Evolutionary conservation across 30 jellyfish, hydroid and myxozoan genomes (phyloP), one percentile per base, ranked within the genome.

Genomic region (Pelagia noctiluca): DNA sequence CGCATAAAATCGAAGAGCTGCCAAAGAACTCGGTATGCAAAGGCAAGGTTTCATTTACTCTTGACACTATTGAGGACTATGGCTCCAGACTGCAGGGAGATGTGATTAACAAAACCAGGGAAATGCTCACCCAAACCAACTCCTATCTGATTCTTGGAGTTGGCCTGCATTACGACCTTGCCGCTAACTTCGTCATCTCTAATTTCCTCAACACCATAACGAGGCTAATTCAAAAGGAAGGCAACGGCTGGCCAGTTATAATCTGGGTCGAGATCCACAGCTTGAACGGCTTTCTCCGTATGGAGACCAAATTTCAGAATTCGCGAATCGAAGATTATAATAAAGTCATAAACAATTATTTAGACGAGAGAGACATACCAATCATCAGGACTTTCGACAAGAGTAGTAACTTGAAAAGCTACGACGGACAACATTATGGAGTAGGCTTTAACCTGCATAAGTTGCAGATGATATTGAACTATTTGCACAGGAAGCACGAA

Each of bases 381-480:
- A 84, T 86, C 32, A 65, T 93, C n/a, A 65, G 89, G 23, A 86
- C 98, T 10, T 87, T 80, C 47, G 94, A 80, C 23, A 75, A 75
- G 83, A 87, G 96, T 52, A 52, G 28, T 24, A 71, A 60, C 50
- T 68, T 93, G 31, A 67, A 67, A 61, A 93, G 98, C 66, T 93
- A 93, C 52, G 98, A 93, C 33, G 98, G 98, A 26, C 91, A 88
- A 29, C 98, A 93, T 61, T 87, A 93, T 76, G 98, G 98, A 2
- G 13, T 86, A 1, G 98, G 97, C 0, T 93, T 93, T 38, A 93
- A 93, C 66, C 36, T 29, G 19, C 71, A 79, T 29, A 93, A 93
- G 49, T 73, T 75, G 18, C 92, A 93, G 21, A 19, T 87, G 60
- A 2, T 93, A 5, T 49, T 93, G 33, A 83, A 93, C 37, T 31